These are phyloP conservation scores for Mastacembelus armatus DNA, from an alignment of 2,797 vertebrate species.

Conservation along the genomic window DNA sequence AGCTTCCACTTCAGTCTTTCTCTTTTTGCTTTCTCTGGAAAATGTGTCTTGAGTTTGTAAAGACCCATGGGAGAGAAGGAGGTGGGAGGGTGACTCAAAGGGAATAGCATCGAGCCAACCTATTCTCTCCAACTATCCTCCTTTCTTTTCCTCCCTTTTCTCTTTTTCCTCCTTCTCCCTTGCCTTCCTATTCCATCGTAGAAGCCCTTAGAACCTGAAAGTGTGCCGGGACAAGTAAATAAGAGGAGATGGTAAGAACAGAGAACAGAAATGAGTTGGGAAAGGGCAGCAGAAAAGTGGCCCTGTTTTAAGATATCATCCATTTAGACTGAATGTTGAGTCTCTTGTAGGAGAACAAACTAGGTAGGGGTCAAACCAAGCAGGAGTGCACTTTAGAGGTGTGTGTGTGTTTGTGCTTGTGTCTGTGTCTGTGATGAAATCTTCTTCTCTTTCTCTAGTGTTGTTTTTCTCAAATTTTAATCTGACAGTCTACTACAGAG, in stretches of 20 bases:
- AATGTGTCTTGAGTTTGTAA: constrained; percentile 85
- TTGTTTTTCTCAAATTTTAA: constrained; percentile 36
- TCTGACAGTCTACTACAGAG: constrained; percentile 34
- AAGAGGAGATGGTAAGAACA: constrained; percentile 50
- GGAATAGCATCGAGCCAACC: constrained; percentile 66
- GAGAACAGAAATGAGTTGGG: constrained; percentile 14
- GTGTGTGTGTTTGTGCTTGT: constrained; percentile 1
- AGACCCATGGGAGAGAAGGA: constrained; percentile 59
- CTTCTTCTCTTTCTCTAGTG: constrained; percentile 15
- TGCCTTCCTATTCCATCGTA: constrained; percentile 47
- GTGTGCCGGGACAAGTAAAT: constrained; percentile 60
- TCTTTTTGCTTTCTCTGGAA: constrained; percentile 73
- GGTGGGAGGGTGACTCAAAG: constrained; percentile 47
- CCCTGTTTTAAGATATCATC: neutral
- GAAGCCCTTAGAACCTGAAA: constrained; percentile 57
- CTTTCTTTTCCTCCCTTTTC: constrained; percentile 15
- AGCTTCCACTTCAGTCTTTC: constrained; percentile 18
- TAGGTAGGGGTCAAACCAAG: neutral
- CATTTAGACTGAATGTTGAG: neutral
- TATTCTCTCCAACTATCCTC: constrained; percentile 29
- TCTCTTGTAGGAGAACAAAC: constrained; percentile 6
- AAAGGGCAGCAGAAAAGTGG: constrained; percentile 1
- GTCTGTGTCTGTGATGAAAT: constrained; percentile 14
- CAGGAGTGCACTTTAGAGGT: neutral
- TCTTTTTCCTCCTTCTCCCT: neutral